These are phyloP conservation scores for Carduelis carduelis DNA, from an alignment of 2,797 vertebrate genomes.

Conservation along the genomic window DNA sequence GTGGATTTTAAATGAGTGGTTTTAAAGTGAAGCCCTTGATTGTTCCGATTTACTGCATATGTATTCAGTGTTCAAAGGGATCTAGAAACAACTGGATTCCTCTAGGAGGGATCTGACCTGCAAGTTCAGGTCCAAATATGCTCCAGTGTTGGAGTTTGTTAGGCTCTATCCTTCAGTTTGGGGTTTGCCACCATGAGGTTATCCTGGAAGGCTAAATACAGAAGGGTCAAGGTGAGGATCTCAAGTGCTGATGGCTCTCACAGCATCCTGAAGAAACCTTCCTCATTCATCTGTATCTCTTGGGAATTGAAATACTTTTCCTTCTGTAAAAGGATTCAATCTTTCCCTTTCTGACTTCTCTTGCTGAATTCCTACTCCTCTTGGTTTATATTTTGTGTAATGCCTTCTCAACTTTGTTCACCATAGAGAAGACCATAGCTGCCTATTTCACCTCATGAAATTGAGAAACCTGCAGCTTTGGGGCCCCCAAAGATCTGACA, in stretches of 20 bases:
- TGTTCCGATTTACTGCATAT: background rate
- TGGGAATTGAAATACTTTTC: background rate
- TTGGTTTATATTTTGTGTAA: background rate
- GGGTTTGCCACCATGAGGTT: background rate
- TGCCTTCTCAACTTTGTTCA: background rate
- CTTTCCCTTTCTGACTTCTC: background rate
- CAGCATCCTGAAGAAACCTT: background rate
- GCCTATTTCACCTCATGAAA: background rate
- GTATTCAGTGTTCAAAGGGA: background rate
- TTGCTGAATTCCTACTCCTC: background rate
- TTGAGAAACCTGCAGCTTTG: background rate
- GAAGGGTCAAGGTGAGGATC: background rate
- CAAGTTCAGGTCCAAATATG: background rate
- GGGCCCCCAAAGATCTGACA: background rate
- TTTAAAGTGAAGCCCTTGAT: background rate
- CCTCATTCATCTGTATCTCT: background rate
- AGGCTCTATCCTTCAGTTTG: background rate
- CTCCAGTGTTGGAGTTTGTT: background rate
- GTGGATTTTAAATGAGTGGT: background rate
- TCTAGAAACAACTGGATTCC: background rate
- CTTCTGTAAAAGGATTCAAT: background rate
- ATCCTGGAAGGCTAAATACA: background rate
- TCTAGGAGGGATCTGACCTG: background rate
- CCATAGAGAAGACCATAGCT: background rate
- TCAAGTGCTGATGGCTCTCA: background rate